Conservation (phyloP, 1,140 invertebrate species). For the Dendroctonus valens region DNA sequence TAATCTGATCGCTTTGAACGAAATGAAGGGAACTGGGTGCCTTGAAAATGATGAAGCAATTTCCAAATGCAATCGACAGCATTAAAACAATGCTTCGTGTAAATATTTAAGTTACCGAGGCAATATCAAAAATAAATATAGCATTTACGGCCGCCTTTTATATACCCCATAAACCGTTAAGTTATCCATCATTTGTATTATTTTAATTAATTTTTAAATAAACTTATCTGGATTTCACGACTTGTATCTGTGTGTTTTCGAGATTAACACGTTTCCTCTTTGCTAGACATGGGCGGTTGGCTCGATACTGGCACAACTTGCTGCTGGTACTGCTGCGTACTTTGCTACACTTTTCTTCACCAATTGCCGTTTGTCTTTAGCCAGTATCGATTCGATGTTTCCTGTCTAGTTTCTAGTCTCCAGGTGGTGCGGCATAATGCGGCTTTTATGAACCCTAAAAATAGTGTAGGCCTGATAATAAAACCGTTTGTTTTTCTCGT, state of each 20-base stretch:
- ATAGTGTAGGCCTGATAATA: conserved; percentile 25
- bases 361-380: not conserved
- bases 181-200: conserved; percentile 23
- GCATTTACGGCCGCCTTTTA: conserved; percentile 4
- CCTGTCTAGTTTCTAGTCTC: not conserved
- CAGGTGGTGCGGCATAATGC: conserved; percentile 17
- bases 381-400: not conserved
- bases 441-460: conserved; percentile 29
- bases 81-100: not conserved
- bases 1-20: too few species aligned
- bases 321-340: not conserved
- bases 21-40: too few species aligned
- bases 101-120: conserved; percentile 16
- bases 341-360: not conserved
- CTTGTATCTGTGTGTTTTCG: conserved; percentile 16
- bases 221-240: conserved; percentile 28
- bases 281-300: not conserved
- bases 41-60: not conserved
- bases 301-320: too few species aligned
- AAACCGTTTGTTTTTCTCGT: conserved; percentile 27
- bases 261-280: conserved; percentile 23
- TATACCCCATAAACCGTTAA: conserved; percentile 14
- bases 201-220: conserved; percentile 32
- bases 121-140: conserved; percentile 24
- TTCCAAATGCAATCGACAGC: not conserved